Conservation (phyloP, 1,140 invertebrate species). For the Formica selysi region DNA sequence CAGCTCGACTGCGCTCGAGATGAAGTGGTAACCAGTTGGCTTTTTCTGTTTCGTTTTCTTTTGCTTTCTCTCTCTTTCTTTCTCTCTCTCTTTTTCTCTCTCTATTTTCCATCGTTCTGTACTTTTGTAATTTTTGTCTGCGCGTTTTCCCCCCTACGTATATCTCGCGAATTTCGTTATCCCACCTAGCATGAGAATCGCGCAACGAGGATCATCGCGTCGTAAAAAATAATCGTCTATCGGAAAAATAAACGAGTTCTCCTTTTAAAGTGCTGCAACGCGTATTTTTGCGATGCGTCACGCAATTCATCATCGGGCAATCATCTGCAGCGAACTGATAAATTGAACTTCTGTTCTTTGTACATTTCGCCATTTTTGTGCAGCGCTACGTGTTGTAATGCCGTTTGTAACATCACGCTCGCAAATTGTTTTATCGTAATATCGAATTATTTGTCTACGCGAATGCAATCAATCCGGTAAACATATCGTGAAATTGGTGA, state of each 20-base stretch:
- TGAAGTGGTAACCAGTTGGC: constrained; percentile 68
- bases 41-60: constrained; percentile 11
- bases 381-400: constrained; percentile 8
- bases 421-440: constrained; percentile 60
- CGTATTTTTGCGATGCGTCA: constrained; percentile 14
- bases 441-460: constrained; percentile 73
- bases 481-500: constrained; percentile 66
- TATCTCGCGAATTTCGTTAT: constrained; percentile 41
- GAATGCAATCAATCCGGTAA: constrained; percentile 77
- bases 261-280: background rate
- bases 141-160: background rate
- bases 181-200: background rate
- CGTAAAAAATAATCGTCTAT: constrained; percentile 34
- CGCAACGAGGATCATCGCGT: background rate
- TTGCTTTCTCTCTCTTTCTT: background rate
- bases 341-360: constrained; percentile 11
- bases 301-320: constrained; percentile 44
- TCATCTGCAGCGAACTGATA: constrained; percentile 45
- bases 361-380: background rate
- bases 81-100: background rate
- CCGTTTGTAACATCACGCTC: constrained; percentile 23
- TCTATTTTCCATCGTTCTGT: background rate
- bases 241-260: constrained; percentile 15
- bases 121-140: constrained; percentile 7
- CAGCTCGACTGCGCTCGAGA: constrained; percentile 61